A percentile compares a stretch with the other conserved stretches of the same genome.
These are phyloP conservation scores for Gephyroberyx darwinii DNA, from an alignment of 2,797 vertebrate genomes.

Conservation along the genomic window DNA sequence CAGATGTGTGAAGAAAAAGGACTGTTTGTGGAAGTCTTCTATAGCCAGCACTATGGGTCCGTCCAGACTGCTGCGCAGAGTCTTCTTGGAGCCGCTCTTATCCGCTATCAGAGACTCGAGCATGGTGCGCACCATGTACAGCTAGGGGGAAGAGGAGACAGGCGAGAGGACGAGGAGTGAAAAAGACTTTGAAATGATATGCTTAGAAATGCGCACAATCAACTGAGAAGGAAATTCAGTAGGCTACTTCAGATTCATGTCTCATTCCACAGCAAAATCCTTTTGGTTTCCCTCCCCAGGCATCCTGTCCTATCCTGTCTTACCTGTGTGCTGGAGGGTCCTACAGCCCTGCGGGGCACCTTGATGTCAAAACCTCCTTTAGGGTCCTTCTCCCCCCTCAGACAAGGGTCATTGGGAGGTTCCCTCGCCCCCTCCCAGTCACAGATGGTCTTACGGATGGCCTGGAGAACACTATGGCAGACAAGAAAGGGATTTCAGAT, in stretches of 20 bases:
- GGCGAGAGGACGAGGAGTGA: background rate
- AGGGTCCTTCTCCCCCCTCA: constrained; percentile 98
- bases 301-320: background rate
- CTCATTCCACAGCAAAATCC: background rate
- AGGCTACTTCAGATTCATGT: too few relatives aligned
- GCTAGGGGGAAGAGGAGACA: constrained; percentile 74
- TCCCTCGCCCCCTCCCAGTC: constrained; percentile 97
- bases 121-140: constrained; percentile 99
- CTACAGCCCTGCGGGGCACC: constrained; percentile 95
- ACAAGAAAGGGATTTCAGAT: background rate
- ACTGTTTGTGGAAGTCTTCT: constrained; percentile 98
- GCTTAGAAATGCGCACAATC: background rate
- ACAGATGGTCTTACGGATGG: constrained; percentile 97
- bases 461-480: constrained; percentile 91
- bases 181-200: background rate
- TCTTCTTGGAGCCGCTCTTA: constrained; percentile 99
- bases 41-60: constrained; percentile 97
- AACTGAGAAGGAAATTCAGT: background rate
- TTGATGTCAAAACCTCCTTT: constrained; percentile 99
- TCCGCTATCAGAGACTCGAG: constrained; percentile 97
- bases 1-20: constrained; percentile 98
- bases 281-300: background rate
- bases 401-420: constrained; percentile 96
- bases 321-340: constrained; percentile 98
- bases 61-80: constrained; percentile 95